Evolutionary conservation across 2,888 invertebrate genomes (phyloP), one percentile per base, ranked within the genome.

Genomic region (Spisula solida): DNA sequence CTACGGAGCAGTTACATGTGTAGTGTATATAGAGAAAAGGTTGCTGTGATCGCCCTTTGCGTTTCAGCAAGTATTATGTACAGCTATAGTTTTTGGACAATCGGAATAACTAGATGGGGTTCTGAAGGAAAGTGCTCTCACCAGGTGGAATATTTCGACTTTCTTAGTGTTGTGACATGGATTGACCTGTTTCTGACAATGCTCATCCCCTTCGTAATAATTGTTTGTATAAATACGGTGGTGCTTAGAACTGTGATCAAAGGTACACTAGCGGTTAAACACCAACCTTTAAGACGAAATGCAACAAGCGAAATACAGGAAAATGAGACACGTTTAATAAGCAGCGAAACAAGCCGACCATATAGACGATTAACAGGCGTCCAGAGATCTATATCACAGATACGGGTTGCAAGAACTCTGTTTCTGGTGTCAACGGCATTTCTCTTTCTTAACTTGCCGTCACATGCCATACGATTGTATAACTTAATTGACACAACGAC

Each of bases 1-100:
- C 96, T 98, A 83, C 97, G 97, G 18, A 88, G 93, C 10, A 91
- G 91, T 12, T 75, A 92, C 51, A 83, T 95, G 41, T 95, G 94
- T 81, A 93, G 94, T 2, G 91, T 88, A n/a, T 86, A 86, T 16
- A 90, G 93, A 29, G 95, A 94, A 80, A 94, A 94, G 60, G 51
- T 93, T 10, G 92, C 91, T 6, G 94, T 95, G 5, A 14, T 88
- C 5, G n/a, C 88, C 18, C 56, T 95, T 8, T 55, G 86, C 6
- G 1, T 93, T 10, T n/a, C 93, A 5, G 89, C 94, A 0, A 80
- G 86, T 51, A 5, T 94, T 0, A 78, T 94, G 70, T 95, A 95
- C 87, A 91, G 89, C 47, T 94, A 92, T 81, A 92, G 92, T 10
- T 88, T 95, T 12, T 94, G 94, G 93, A 94, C 94, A 18, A 93